Base-by-base conservation (phyloP, 2,797 vertebrate genomes). In the Siniperca scherzeri region DNA sequence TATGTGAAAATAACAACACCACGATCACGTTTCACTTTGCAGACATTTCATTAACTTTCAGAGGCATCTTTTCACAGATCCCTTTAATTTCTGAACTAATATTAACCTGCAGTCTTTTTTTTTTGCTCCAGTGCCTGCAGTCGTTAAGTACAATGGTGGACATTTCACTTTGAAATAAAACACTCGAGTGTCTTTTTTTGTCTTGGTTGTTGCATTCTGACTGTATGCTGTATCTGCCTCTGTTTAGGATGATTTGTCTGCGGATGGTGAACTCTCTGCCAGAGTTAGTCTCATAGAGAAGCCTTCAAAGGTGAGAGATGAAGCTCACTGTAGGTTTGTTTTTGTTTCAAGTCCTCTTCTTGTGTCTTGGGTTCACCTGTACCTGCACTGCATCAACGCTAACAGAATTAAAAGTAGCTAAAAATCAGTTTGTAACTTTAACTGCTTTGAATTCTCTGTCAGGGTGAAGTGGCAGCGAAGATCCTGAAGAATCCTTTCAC, bases 231-330 rank as follows among this genome's bases (percentile, higher is more conserved):
- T 30, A 1, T 70, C 8, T 46, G 44, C 6, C 16, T 59, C 27
- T 65, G 46, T 76, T 74, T 25, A 95, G 94, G 94, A 93, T 11
- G 87, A 93, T 74, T 57, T 94, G 42, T 86, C 86, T 25, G 50
- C 42, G 16, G 74, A 90, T 2, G 33, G 21, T 16, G 87, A 93
- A 11, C 80, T 85, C 9, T 88, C 83, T 1, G 80, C 57, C 78
- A 90, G 14, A 7, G 89, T 90, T 46, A 70, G 33, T 38, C 79
- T 89, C 0, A 5, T 16, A 22, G 91, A 93, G n/a, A 93, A 87
- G 55, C 36, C 91, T 3, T 84, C 90, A 7, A 92, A 90, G 92
- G 94, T 93, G 65, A 82, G 72, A 7, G 21, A 9, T 22, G 25
- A 44, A 5, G 53, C 46, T 67, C 11, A 16, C 11, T 42, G 2